Percentiles rank a stretch among this genome's conserved stretches.
phyloP scores from a whole-genome alignment of 2,888 invertebrate species.

The Alloplasta piceator region DNA sequence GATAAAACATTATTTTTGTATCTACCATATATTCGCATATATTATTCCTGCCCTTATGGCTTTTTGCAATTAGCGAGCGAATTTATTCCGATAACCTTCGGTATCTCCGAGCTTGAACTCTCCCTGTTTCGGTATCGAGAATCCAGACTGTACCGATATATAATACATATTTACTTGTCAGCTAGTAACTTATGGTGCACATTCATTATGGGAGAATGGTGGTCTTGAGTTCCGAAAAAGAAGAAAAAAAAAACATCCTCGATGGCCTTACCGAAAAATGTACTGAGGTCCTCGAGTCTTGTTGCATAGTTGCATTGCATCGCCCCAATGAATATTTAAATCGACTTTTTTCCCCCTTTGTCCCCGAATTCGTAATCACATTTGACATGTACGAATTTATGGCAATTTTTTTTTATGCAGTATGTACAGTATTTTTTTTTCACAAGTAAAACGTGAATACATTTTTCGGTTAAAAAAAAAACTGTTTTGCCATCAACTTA shows the following conservation, averaged over 20 bases:
- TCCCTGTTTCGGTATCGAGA: constrained; percentile 22
- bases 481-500: too few species aligned
- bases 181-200: constrained; percentile 30
- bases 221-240: constrained; percentile 15
- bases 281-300: constrained; percentile 9
- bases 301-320: not conserved
- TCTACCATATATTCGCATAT: not conserved
- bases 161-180: constrained; percentile 11
- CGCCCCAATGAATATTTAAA: constrained; percentile 16
- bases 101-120: constrained; percentile 12
- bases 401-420: too few species aligned
- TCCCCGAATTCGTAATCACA: not conserved
- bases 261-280: constrained; percentile 38
- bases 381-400: not conserved
- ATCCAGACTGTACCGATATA: constrained; percentile 1
- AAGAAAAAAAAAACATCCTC: constrained; percentile 6
- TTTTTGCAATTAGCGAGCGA: constrained; percentile 36
- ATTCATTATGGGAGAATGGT: constrained; percentile 22
- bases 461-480: too few species aligned
- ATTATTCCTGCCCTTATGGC: constrained; percentile 2
- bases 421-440: too few species aligned
- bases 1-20: not conserved
- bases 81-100: constrained; percentile 47
- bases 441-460: too few species aligned
- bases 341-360: not conserved